A percentile compares a stretch with the other conserved stretches of the same genome.
Evolutionary conservation across 2,797 vertebrate species (phyloP).

Genomic region (Amniataba percoides): DNA sequence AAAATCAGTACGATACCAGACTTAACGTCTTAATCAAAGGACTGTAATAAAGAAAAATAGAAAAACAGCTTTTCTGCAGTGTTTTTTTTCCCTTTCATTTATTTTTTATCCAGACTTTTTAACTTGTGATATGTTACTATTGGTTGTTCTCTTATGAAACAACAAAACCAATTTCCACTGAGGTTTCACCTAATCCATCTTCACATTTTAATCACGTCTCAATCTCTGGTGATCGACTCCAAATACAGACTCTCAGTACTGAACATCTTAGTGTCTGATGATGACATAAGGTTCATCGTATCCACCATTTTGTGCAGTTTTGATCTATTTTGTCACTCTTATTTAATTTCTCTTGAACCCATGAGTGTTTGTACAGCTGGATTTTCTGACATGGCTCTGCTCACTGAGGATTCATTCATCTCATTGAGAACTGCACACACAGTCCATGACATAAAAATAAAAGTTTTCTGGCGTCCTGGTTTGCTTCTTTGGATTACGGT

Average conservation of each 20-base stretch:
- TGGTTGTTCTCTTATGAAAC: constrained; percentile 3
- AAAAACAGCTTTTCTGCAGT: too few species aligned
- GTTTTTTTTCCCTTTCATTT: too few species aligned
- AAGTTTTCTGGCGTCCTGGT: not conserved
- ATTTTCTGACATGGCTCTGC: not conserved
- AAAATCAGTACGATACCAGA: not conserved
- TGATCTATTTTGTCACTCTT: not conserved
- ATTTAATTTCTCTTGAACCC: not conserved
- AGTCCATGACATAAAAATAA: too few species aligned
- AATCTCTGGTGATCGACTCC: too few species aligned
- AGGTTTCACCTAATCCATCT: not conserved
- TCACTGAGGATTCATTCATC: not conserved
- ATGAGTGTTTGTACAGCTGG: not conserved
- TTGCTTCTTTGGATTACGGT: not conserved
- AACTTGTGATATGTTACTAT: not conserved
- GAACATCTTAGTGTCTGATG: not conserved
- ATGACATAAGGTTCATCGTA: not conserved
- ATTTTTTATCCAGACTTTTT: not conserved
- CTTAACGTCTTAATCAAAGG: too few species aligned
- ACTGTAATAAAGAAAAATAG: too few species aligned
- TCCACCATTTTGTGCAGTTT: not conserved
- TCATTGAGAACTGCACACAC: not conserved
- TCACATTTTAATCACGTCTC: not conserved
- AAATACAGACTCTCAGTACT: not conserved
- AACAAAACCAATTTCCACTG: not conserved